Conservation (phyloP, 1,140 invertebrate species). For the Kradibia gibbosae region DNA sequence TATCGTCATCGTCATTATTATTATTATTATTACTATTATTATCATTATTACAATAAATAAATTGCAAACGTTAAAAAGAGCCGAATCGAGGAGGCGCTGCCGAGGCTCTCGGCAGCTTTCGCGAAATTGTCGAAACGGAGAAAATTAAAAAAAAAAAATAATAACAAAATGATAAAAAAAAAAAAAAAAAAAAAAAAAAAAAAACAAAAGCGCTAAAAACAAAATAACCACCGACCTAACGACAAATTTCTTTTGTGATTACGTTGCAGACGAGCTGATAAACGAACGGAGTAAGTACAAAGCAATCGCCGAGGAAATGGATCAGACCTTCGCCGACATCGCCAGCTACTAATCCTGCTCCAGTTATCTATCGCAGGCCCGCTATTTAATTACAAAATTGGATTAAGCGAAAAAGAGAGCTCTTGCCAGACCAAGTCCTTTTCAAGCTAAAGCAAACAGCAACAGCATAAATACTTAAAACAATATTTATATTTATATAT, state of each 20-base stretch:
- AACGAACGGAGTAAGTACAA: conserved; percentile 98
- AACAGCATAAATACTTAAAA: neutral
- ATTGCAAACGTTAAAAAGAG: too few relatives aligned
- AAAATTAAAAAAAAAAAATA: too few relatives aligned
- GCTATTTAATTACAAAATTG: neutral
- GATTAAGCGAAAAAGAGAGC: neutral
- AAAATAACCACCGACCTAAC: neutral
- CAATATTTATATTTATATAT: neutral
- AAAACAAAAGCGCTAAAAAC: neutral
- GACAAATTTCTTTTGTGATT: conserved; percentile 50
- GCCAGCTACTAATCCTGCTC: conserved; percentile 82
- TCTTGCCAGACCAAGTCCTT: neutral
- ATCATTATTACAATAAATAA: too few relatives aligned
- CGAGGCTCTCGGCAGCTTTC: too few relatives aligned
- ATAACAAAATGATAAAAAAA: too few relatives aligned
- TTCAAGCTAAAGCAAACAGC: neutral
- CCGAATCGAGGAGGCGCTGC: too few relatives aligned
- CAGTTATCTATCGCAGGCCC: neutral
- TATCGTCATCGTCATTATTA: too few relatives aligned
- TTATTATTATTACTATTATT: too few relatives aligned
- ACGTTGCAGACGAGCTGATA: conserved; percentile 92
- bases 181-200: too few relatives aligned
- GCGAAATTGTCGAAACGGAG: too few relatives aligned
- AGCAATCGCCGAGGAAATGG: conserved; percentile 96
- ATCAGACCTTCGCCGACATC: conserved; percentile 95